Percentiles rank a stretch among this genome's conserved stretches.
phyloP scores from a whole-genome alignment of 1,140 invertebrate species.

The Pinna nobilis region DNA sequence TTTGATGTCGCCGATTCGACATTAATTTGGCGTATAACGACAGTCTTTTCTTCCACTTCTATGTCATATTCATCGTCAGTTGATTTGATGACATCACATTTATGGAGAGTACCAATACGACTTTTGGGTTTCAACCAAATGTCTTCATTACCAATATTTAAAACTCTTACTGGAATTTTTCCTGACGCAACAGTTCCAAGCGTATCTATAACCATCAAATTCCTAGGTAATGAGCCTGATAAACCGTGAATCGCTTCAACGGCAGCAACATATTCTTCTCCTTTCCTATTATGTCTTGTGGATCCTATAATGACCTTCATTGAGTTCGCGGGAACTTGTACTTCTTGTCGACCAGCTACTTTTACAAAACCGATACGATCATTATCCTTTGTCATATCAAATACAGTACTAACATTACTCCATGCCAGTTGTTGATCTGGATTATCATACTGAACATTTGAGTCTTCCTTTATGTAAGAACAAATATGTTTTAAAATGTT shows the following conservation, averaged over 20 bases:
- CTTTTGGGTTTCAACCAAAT: slow-evolving; percentile 29
- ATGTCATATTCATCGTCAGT: background rate
- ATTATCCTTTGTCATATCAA: no score
- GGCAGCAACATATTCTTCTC: slow-evolving; percentile 14
- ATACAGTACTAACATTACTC: no score
- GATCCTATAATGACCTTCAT: slow-evolving; percentile 24
- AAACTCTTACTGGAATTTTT: slow-evolving; percentile 15
- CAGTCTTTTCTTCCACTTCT: slow-evolving; percentile 13
- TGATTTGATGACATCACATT: background rate
- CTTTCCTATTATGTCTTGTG: slow-evolving; percentile 13
- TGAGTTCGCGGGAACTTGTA: slow-evolving; percentile 27
- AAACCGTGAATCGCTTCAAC: no score
- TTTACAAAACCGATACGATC: slow-evolving; percentile 18
- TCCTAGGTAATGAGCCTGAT: slow-evolving; percentile 12
- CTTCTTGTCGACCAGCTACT: slow-evolving; percentile 7
- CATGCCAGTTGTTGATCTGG: no score
- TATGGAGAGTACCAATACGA: slow-evolving; percentile 19
- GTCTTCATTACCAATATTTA: slow-evolving; percentile 29
- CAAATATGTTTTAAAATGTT: no score
- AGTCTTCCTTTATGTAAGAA: no score
- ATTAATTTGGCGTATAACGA: no score
- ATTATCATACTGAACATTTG: no score
- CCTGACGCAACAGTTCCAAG: slow-evolving; percentile 1
- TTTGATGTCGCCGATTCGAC: no score
- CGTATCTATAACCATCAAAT: slow-evolving; percentile 18